A percentile compares a stretch with the other conserved stretches of the same genome.
Conservation (phyloP, 1,140 invertebrate species). For the Armadillidium nasatum region DNA sequence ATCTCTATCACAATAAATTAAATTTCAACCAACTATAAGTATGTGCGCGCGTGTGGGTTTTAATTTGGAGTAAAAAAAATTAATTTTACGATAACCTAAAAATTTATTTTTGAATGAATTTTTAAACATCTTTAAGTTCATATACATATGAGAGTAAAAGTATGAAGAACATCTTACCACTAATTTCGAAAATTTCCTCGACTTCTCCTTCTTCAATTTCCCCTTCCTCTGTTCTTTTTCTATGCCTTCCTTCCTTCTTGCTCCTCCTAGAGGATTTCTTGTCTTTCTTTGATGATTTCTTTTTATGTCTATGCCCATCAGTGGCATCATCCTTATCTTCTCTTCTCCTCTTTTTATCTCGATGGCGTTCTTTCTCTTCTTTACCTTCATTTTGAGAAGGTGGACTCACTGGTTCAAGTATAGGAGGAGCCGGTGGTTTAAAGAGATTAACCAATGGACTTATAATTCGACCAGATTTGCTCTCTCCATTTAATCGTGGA, state of each 20-base stretch:
- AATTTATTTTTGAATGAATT: too few relatives aligned
- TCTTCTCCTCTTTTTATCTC: neutral
- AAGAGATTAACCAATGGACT: too few relatives aligned
- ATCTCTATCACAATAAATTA: too few relatives aligned
- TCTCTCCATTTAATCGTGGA: too few relatives aligned
- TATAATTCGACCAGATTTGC: too few relatives aligned
- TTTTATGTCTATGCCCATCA: neutral
- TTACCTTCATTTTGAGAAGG: neutral
- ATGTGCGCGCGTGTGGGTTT: too few relatives aligned
- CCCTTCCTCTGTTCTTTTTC: neutral
- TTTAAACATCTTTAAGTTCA: too few relatives aligned
- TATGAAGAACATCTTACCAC: neutral
- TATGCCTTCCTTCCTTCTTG: neutral
- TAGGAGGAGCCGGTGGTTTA: constrained; percentile 6
- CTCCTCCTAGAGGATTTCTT: neutral
- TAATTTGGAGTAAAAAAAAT: too few relatives aligned
- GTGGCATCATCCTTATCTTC: neutral
- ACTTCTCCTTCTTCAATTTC: constrained; percentile 4
- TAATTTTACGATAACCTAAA: too few relatives aligned
- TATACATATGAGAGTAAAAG: too few relatives aligned
- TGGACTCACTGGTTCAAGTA: neutral
- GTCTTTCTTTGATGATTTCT: neutral
- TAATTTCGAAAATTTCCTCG: neutral
- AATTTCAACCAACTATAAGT: too few relatives aligned
- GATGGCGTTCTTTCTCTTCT: neutral